Evolutionary conservation across 2,113 vertebrate genomes (phyloP).

Genomic region (Pseudopipra pipra): DNA sequence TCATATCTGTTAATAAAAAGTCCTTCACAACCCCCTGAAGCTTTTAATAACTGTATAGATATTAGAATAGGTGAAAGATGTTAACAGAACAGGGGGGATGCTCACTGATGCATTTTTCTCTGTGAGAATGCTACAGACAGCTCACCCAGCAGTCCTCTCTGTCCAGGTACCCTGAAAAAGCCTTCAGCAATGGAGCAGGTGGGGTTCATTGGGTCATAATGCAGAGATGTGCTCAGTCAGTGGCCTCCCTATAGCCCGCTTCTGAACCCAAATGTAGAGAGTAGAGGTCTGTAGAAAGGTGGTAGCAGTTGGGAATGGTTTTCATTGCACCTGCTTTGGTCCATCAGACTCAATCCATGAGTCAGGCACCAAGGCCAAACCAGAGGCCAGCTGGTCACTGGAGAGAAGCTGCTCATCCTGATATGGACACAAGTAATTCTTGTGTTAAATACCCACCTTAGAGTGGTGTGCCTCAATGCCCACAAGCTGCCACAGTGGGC

Average conservation of each 20-base stretch:
- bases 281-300: not conserved
- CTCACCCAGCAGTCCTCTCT: not conserved
- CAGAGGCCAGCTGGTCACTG: not conserved
- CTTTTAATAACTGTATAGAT: slow-evolving; percentile 30
- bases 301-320: not conserved
- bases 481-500: not conserved
- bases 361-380: not conserved
- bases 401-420: not conserved
- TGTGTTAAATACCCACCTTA: not conserved
- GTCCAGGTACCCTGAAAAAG: not conserved
- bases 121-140: not conserved
- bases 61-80: not conserved
- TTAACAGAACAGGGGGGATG: not conserved
- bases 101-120: not conserved
- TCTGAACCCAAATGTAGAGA: not conserved
- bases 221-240: not conserved
- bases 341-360: not conserved
- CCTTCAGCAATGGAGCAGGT: not conserved
- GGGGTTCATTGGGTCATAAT: rapidly evolving
- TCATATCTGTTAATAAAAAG: slow-evolving; percentile 12
- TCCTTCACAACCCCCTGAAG: not conserved
- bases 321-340: not conserved
- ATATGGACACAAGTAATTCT: not conserved
- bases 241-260: not conserved
- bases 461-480: not conserved